These are phyloP conservation scores for Argentina silus DNA, from an alignment of 2,797 vertebrate species.

Conservation along the genomic window DNA sequence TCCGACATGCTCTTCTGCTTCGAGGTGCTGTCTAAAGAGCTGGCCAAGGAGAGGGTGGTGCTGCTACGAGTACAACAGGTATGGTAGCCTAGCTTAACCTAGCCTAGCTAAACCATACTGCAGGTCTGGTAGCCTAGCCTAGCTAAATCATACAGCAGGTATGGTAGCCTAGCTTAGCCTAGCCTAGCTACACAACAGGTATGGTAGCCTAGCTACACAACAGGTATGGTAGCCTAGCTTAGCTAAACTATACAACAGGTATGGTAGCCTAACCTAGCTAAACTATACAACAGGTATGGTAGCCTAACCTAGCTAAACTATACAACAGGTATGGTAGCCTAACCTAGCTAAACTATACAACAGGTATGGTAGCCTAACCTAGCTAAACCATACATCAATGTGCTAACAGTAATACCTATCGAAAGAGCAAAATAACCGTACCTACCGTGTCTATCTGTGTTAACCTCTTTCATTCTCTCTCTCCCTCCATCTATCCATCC, in stretches of 20 bases:
- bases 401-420: no score
- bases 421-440: background rate
- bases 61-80: constrained; percentile 95
- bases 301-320: background rate
- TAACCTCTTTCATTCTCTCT: background rate
- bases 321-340: no score
- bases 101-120: background rate
- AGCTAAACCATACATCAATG: no score
- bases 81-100: background rate
- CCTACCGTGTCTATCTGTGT: background rate
- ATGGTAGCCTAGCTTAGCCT: background rate
- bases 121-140: no score
- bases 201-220: no score
- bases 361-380: no score
- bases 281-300: no score
- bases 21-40: constrained; percentile 91
- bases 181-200: background rate
- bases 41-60: constrained; percentile 92
- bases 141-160: constrained; percentile 99
- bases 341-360: no score
- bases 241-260: no score
- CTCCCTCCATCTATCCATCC: background rate
- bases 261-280: no score
- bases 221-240: constrained; percentile 78
- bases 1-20: constrained; percentile 93